phyloP scores from a whole-genome alignment of 2,797 vertebrate genomes.

The Gastrophryne carolinensis region DNA sequence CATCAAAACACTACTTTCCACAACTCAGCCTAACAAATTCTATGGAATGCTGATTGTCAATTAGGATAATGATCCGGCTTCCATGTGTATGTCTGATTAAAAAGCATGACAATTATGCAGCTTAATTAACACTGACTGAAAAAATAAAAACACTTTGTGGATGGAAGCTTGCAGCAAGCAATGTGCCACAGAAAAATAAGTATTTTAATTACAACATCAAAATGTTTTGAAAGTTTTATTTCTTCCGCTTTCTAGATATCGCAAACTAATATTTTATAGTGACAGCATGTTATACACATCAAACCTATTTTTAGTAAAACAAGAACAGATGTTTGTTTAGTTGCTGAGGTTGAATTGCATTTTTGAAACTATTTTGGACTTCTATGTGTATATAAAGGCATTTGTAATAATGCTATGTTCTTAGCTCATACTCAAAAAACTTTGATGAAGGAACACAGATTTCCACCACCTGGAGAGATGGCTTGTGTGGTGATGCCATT shows the following conservation, averaged over 20 bases:
- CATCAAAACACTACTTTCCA: conserved; percentile 36
- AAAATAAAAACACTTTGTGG: conserved; percentile 9
- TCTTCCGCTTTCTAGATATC: background rate
- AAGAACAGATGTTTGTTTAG: conserved; percentile 30
- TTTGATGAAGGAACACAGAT: background rate
- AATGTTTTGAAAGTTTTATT: background rate
- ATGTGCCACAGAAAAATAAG: background rate
- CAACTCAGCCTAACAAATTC: conserved; percentile 18
- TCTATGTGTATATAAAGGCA: background rate
- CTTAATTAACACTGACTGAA: conserved; percentile 37
- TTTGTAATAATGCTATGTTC: background rate
- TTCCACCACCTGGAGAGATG: background rate
- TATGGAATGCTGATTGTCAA: conserved; percentile 45
- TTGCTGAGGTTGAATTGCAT: background rate
- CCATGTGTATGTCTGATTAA: conserved; percentile 42
- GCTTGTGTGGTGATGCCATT: too few relatives aligned
- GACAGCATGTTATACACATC: background rate
- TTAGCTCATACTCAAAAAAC: background rate
- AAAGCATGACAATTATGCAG: conserved; percentile 36
- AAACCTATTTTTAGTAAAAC: background rate
- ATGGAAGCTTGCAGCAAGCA: background rate
- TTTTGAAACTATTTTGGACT: conserved; percentile 1
- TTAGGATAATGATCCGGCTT: conserved; percentile 24
- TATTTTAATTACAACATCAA: conserved; percentile 15
- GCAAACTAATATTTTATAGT: conserved; percentile 2